Base-by-base conservation (phyloP, 2,888 invertebrate species). In the Lathronympha strigana region DNA sequence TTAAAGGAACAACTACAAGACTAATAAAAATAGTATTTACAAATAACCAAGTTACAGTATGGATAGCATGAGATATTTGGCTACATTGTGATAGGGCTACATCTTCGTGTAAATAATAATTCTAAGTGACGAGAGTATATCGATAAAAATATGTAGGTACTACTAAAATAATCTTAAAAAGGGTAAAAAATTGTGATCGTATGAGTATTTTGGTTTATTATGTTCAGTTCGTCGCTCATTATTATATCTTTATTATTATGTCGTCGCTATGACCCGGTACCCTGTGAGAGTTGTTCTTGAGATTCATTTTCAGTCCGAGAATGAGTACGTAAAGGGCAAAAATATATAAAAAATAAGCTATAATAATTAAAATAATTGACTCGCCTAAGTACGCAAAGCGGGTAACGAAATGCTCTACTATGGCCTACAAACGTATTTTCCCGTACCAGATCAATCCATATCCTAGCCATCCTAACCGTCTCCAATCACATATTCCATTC, bases 81-180 rank as follows among this genome's bases (percentile, higher is more conserved):
- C 90, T 92, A 91, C 88, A 87, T 85, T 82, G 85, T 86, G 83
- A 84, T 89, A 88, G 86, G 88, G 87, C 84, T 88, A 89, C 80
- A 83, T 81, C 77, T 71, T 73, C 76, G 82, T 82, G 83, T 82
- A 81, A 82, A 80, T 77, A 71, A 82, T 78, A 77, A 74, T 68
- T 77, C 78, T 84, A 82, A 73, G 79, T 81, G 79, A 80, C 76
- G 74, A 71, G 69, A 72, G 71, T 79, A 78, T 76, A 80, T 78
- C 76, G 76, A 72, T 73, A 76, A 78, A 79, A 79, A 71, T 71
- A 71, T 50, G 55, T 69, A 67, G 47, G 54, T 61, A 73, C 72
- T 73, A 72, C 71, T 78, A 78, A 82, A 79, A 80, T 79, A 82
- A 84, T 82, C 81, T 77, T 74, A 81, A 79, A 79, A 82, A 73